A percentile compares a stretch with the other conserved stretches of the same genome.
These are phyloP conservation scores for Hymenopus coronatus DNA, from an alignment of 2,888 invertebrate genomes.

Conservation along the genomic window DNA sequence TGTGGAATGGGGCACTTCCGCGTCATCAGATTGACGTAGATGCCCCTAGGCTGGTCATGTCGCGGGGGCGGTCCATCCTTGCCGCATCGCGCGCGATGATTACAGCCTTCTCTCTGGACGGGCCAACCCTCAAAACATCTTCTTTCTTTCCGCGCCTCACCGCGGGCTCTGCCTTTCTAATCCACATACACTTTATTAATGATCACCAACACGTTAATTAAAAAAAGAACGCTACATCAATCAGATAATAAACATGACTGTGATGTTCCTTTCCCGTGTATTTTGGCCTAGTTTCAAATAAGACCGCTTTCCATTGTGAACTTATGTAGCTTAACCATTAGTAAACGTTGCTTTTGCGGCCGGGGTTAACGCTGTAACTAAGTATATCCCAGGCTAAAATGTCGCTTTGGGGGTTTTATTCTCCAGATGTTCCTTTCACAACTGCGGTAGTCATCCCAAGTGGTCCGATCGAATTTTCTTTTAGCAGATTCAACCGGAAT, in stretches of 20 bases:
- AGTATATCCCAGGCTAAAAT: too few relatives aligned
- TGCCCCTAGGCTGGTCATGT: constrained; percentile 16
- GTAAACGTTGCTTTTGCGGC: too few relatives aligned
- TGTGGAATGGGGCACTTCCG: constrained; percentile 19
- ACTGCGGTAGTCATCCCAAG: too few relatives aligned
- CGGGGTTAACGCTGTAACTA: too few relatives aligned
- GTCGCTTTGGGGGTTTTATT: too few relatives aligned
- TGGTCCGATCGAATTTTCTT: too few relatives aligned
- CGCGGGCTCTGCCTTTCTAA: background rate
- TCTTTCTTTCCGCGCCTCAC: background rate
- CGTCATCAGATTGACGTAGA: constrained; percentile 7
- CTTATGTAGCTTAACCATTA: too few relatives aligned
- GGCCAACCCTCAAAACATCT: constrained; percentile 17
- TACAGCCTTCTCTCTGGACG: background rate
- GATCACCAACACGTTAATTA: constrained; percentile 14
- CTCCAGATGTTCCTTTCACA: too few relatives aligned
- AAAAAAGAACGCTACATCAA: constrained; percentile 12
- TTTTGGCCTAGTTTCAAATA: background rate
- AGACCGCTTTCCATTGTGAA: background rate
- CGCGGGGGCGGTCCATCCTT: constrained; percentile 21
- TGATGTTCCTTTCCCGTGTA: background rate
- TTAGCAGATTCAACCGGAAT: too few relatives aligned
- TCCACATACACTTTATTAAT: background rate
- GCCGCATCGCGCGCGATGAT: constrained; percentile 20
- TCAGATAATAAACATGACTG: constrained; percentile 1